Conservation (phyloP, 2,797 vertebrate genomes). For the Malacoraja senta region DNA sequence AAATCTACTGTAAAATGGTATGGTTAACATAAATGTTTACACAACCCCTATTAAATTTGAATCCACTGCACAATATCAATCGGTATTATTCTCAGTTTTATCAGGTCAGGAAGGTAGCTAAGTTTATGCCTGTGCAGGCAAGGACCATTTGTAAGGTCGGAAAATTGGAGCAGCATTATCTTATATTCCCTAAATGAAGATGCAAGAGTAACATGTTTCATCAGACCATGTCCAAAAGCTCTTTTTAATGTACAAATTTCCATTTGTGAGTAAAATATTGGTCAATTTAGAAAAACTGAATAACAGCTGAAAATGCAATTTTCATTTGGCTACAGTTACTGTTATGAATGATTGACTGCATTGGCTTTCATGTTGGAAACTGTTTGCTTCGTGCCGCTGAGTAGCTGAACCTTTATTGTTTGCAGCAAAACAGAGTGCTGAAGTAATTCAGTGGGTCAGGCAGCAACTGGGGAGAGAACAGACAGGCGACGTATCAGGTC, state of each 20-base stretch:
- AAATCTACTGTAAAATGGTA: neutral
- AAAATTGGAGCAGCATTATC: neutral
- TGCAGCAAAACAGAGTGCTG: neutral
- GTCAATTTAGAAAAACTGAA: neutral
- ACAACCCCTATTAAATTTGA: neutral
- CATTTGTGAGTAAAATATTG: neutral
- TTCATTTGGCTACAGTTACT: neutral
- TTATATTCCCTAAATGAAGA: slow-evolving; percentile 39
- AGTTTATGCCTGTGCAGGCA: neutral
- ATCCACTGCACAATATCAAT: neutral
- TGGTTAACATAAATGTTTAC: neutral
- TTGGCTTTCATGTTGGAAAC: neutral
- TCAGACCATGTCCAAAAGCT: neutral
- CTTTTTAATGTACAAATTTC: neutral
- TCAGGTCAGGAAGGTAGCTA: neutral
- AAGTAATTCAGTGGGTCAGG: too few species aligned
- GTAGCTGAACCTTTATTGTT: neutral
- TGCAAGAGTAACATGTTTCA: neutral
- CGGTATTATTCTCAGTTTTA: neutral
- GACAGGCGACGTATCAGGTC: too few species aligned
- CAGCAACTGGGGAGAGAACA: too few species aligned
- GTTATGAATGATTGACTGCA: neutral
- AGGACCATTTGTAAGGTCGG: neutral
- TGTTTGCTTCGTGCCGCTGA: neutral
- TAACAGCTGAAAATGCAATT: neutral